Evolutionary conservation across 2,113 vertebrate species (phyloP), one percentile per base, ranked within the genome.

Genomic region (Hemibagrus wyckioides): DNA sequence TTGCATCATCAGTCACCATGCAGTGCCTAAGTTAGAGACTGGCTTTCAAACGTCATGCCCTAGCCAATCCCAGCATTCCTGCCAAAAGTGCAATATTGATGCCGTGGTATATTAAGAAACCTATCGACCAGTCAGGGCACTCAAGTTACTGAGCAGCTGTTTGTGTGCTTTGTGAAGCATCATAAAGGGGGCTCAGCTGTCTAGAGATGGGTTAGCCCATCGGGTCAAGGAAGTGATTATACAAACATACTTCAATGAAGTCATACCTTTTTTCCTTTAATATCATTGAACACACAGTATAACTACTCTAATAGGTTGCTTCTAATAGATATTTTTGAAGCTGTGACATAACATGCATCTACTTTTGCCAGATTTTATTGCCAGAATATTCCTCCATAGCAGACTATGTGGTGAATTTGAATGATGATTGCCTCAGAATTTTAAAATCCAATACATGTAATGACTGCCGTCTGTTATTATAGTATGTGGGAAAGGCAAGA

Each of bases 261-360:
- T 15, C 25, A 48, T n/a, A 48, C 73, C 7, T 10, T 76, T 48
- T 15, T 48, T 13, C 39, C 6, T 76, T 28, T 48, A 76, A 48
- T 76, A 14, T 76, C 5, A 76, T 48, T 76, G 25, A 76, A 15
- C 6, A 13, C 41, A 54, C 15, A 54, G n/a, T 54, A 19, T 19
- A 14, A 79, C 48, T 33, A 8, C 50, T 30, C n/a, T 30, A 7
- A 1, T 14, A 9, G 15, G 50, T 0, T 77, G 44, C 48, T 14
- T 54, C 48, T 30, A 54, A 79, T 52, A 79, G 44, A 79, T 33
- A 79, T 33, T 52, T 79, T 11, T 54, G n/a, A 77, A 77, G 73
- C 75, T n/a, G 25, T 50, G 75, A 50, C 28, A 50, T 50, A 13
- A 6, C n/a, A 15, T 52, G 8, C 1, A 8, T 79, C 48, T 76